Conservation (phyloP, 2,888 invertebrate genomes). For the Artemia sinica region DNA sequence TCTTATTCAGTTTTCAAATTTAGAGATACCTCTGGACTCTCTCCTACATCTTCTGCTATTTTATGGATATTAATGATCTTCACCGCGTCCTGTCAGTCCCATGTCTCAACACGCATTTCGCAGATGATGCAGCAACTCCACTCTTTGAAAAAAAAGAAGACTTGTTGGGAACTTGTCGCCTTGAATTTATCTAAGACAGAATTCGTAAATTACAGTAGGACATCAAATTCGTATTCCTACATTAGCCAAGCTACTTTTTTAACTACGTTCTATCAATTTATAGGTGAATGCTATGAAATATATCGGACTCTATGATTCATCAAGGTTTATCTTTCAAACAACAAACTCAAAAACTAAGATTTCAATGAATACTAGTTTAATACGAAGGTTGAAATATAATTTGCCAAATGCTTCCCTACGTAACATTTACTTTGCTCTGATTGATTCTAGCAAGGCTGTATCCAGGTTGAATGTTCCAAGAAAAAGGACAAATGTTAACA, state of each 20-base stretch:
- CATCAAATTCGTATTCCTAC: not conserved
- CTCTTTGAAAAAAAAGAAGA: not conserved
- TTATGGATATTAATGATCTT: not conserved
- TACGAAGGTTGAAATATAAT: not conserved
- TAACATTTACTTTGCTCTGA: constrained; percentile 2
- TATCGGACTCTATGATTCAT: not conserved
- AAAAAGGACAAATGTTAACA: too few species aligned
- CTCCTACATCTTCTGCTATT: not conserved
- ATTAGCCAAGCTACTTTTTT: not conserved
- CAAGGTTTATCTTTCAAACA: not conserved
- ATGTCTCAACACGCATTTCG: constrained; percentile 6
- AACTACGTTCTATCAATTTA: not conserved
- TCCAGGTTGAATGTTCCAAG: too few species aligned
- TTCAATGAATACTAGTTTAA: not conserved
- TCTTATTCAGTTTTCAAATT: not conserved
- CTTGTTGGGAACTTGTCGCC: not conserved
- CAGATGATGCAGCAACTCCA: constrained; percentile 1
- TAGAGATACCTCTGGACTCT: not conserved
- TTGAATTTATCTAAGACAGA: constrained; percentile 4
- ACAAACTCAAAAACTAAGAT: not conserved
- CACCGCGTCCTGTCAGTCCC: constrained; percentile 7
- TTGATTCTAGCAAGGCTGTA: too few species aligned
- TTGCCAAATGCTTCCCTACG: not conserved
- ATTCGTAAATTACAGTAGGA: not conserved
- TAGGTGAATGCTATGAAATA: not conserved